Base-by-base conservation (phyloP, 2,888 invertebrate genomes). In the Drosophila mercatorum region DNA sequence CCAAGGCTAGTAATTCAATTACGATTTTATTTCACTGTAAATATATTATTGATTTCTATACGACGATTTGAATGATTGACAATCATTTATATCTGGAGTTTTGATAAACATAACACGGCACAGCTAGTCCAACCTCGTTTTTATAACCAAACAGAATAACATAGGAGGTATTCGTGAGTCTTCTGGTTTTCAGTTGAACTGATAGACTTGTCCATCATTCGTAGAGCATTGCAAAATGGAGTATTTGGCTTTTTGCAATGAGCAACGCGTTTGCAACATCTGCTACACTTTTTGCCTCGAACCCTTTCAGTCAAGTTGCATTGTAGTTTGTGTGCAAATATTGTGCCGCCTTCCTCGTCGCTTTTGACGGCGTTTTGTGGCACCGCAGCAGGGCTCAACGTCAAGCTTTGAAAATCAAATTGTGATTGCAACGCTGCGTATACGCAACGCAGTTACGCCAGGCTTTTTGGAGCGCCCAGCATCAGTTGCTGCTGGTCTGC, bases 401-500 rank as follows among this genome's bases (percentile, higher is more conserved):
- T 67, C 78, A 69, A 69, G 80, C 75, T 66, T 69, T 55, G 68
- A 78, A 83, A 83, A 87, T 84, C 85, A 85, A 87, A 89, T 76
- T 83, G 55, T 74, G 78, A 85, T 88, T 85, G 78, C 83, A 67
- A 73, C 88, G 67, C 56, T 82, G 86, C 86, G 86, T 87, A 89
- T 88, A 87, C 86, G 86, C 88, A 89, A 80, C 69, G 61, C 53
- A 55, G 65, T 69, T 76, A 77, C 77, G 46, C 47, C 55, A 31
- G 26, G 62, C 78, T 58, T 64, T 74, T 66, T 58, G 40, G 3
- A 38, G 31, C 10, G 51, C 11, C 28, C 61, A 57, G 61, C 67
- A 36, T 31, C 49, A 75, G 41, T 62, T 57, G 22, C 36, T 44
- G 57, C 44, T 14, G 44, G 44, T 26, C 34, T 78, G 71, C 81